Evolutionary conservation across 2,888 invertebrate species (phyloP), one percentile per base, ranked within the genome.

Genomic region (Coenonympha arcania): DNA sequence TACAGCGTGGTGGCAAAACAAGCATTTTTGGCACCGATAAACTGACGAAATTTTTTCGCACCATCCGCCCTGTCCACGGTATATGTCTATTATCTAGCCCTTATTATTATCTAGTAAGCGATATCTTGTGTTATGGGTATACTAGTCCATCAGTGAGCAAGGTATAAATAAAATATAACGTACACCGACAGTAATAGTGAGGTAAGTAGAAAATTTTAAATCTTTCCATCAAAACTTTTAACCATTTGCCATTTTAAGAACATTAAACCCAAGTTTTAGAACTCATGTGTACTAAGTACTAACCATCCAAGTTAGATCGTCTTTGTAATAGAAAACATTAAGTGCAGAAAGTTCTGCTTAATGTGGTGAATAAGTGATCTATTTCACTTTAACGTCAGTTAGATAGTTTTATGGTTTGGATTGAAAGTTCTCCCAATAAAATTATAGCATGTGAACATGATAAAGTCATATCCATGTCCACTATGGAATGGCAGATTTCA

Each of bases 301-400:
- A 73, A 76, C 76, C 72, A 71, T 79, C 74, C 74, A 76, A 79
- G 69, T 78, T 79, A 66, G 64, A 71, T 67, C 64, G 66, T 69
- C 68, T 39, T 48, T 40, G 39, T 33, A 39, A 34, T 31, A 48
- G 28, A 48, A 34, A 34, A 33, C 44, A 44, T 44, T 44, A 44
- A 34, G 34, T 15, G 34, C 44, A 34, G n/a, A 42, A 44, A 44
- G 15, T 44, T 44, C 15, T 22, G 4, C 22, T 18, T 44, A 44
- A 44, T 44, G 44, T 33, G 44, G 34, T 44, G 16, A 24, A 24
- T 24, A n/a, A 44, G 33, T 30, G 39, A 50, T 54, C 41, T 43
- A 47, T 47, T 40, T 47, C 26, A 39, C 13, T 47, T 22, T 44
- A 44, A 49, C 46, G 16, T 13, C 13, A 47, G 52, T 54, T 52